Conservation (phyloP, 2,797 vertebrate genomes). For the Acanthis flammea region DNA sequence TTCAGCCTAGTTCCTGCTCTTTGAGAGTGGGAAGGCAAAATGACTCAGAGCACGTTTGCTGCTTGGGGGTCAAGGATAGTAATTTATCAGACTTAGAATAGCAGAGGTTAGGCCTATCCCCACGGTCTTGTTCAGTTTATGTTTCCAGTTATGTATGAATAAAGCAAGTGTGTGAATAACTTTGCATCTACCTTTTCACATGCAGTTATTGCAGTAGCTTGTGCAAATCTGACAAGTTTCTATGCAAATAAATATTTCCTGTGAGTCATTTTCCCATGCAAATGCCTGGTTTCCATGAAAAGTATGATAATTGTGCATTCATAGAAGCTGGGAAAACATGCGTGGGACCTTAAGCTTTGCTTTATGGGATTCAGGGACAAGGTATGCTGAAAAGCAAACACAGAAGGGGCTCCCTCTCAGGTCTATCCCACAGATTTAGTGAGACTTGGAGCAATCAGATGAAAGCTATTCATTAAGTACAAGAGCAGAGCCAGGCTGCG, state of each 20-base stretch:
- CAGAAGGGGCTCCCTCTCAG: constrained; percentile 6
- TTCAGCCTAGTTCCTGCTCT: constrained; percentile 15
- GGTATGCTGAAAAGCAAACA: constrained; percentile 25
- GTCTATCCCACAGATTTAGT: not conserved
- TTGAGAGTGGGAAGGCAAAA: not conserved
- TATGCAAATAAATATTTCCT: constrained; percentile 63
- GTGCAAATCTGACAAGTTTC: constrained; percentile 61
- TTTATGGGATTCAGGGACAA: constrained; percentile 20
- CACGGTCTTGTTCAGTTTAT: not conserved
- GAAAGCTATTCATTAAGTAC: not conserved
- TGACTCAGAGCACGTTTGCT: constrained; percentile 10
- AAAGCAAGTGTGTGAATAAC: constrained; percentile 46
- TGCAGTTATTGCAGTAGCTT: constrained; percentile 54
- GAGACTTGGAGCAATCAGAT: not conserved
- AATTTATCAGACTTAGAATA: not conserved
- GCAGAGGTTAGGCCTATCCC: constrained; percentile 8
- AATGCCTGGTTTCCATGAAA: constrained; percentile 63
- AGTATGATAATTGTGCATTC: constrained; percentile 52
- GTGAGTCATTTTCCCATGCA: constrained; percentile 71
- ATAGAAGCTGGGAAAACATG: constrained; percentile 66
- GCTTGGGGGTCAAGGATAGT: constrained; percentile 7
- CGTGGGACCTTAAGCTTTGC: constrained; percentile 55
- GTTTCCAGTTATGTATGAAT: constrained; percentile 58
- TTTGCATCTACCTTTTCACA: constrained; percentile 60
- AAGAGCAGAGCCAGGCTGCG: not conserved